Percentiles rank a stretch among this genome's conserved stretches.
These are phyloP conservation scores for Oryzaephilus surinamensis DNA, from an alignment of 1,140 invertebrate genomes.

Conservation along the genomic window DNA sequence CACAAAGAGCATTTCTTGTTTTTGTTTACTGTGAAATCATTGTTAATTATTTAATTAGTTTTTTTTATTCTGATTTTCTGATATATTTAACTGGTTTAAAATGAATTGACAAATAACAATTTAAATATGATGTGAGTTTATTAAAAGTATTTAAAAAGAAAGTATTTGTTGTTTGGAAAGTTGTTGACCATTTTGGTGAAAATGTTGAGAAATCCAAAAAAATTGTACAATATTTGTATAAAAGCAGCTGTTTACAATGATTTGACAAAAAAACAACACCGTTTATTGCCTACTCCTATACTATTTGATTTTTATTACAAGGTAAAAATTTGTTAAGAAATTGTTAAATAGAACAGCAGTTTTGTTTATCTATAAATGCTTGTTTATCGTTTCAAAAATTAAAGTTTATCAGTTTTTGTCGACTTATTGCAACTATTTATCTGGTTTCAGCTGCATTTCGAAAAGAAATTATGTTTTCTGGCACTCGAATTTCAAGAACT, in stretches of 20 bases:
- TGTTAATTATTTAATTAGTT: too few species aligned
- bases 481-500: slow-evolving; percentile 57
- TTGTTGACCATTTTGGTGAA: too few species aligned
- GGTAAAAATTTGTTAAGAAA: slow-evolving; percentile 37
- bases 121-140: too few species aligned
- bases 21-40: too few species aligned
- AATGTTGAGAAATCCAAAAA: slow-evolving; percentile 7
- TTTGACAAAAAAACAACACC: slow-evolving; percentile 20
- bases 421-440: not conserved
- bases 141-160: too few species aligned
- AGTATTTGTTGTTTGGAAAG: too few species aligned
- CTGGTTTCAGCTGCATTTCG: slow-evolving; percentile 23
- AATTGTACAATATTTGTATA: slow-evolving; percentile 16
- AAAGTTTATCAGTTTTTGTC: too few species aligned
- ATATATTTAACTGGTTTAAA: too few species aligned
- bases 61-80: too few species aligned
- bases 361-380: not conserved
- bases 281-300: slow-evolving; percentile 44
- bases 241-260: slow-evolving; percentile 17
- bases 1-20: too few species aligned
- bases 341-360: not conserved
- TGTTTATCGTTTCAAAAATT: not conserved
- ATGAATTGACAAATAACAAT: too few species aligned
- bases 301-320: slow-evolving; percentile 56
- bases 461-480: slow-evolving; percentile 22